A percentile compares a stretch with the other conserved stretches of the same genome.
phyloP scores from a whole-genome alignment of 2,797 vertebrate genomes.

The Rhinella marina region DNA sequence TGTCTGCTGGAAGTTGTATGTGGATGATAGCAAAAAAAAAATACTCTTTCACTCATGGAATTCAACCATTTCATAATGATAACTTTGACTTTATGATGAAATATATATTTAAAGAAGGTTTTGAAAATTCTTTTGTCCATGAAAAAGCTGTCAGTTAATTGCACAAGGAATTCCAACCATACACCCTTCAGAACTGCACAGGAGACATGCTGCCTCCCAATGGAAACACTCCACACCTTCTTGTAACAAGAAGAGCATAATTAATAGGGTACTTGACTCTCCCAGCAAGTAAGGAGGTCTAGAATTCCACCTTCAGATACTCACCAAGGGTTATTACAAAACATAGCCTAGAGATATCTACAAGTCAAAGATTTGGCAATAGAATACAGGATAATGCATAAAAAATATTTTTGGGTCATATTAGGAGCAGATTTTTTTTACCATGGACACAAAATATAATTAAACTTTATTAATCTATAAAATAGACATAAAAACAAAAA shows the following conservation, averaged over 20 bases:
- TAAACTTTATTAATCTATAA: too few relatives aligned
- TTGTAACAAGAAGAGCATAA: conserved; percentile 22
- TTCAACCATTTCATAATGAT: background rate
- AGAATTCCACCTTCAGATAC: conserved; percentile 17
- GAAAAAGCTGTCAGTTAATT: background rate
- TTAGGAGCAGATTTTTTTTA: too few relatives aligned
- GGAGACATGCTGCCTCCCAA: background rate
- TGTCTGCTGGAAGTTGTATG: background rate
- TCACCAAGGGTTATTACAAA: conserved; percentile 3
- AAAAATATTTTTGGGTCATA: too few relatives aligned
- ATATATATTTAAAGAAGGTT: background rate
- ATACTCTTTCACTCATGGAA: background rate
- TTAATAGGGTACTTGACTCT: conserved; percentile 45
- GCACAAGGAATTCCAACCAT: conserved; percentile 18
- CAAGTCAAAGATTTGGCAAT: background rate
- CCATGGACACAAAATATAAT: too few relatives aligned
- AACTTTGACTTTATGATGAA: conserved; percentile 11
- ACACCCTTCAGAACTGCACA: conserved; percentile 41
- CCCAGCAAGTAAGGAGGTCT: conserved; percentile 2
- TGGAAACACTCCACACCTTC: conserved; percentile 52
- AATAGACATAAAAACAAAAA: too few relatives aligned
- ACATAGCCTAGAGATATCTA: background rate
- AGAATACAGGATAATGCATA: background rate
- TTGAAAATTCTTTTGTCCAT: background rate
- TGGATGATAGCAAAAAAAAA: background rate